Evolutionary conservation across 2,888 invertebrate species (phyloP).

Genomic region (Microplitis manilae): DNA sequence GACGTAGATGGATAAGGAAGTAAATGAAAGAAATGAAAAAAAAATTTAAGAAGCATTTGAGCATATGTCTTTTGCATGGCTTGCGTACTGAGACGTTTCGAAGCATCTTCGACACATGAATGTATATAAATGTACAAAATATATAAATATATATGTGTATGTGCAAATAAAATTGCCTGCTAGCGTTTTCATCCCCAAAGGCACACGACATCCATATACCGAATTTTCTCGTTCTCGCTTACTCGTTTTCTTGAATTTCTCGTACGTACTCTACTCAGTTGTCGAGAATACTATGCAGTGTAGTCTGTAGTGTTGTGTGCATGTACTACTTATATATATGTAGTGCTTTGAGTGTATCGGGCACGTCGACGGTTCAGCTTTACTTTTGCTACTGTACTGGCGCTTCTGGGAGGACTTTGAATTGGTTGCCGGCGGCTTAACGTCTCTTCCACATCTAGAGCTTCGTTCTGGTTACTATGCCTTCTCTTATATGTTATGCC

Average conservation of each 20-base stretch:
- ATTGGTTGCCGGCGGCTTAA: conserved; percentile 70
- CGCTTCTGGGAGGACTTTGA: conserved; percentile 60
- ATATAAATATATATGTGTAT: not conserved
- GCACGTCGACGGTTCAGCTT: not conserved
- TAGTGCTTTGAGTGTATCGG: not conserved
- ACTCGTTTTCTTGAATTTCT: conserved; percentile 37
- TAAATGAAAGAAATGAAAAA: conserved; percentile 28
- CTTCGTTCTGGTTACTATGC: conserved; percentile 40
- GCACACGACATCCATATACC: conserved; percentile 22
- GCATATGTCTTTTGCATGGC: conserved; percentile 62
- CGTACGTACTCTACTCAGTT: conserved; percentile 25
- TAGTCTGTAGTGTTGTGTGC: not conserved
- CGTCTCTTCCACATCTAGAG: conserved; percentile 60
- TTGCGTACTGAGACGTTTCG: conserved; percentile 53
- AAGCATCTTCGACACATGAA: conserved; percentile 35
- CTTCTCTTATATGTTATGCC: conserved; percentile 46
- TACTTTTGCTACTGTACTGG: conserved; percentile 16
- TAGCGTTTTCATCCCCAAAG: conserved; percentile 60
- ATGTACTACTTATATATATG: not conserved
- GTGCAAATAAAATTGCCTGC: conserved; percentile 37
- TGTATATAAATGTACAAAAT: not conserved
- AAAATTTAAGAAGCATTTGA: conserved; percentile 67
- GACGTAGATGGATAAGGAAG: conserved; percentile 31
- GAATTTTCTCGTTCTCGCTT: conserved; percentile 36
- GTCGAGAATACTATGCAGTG: not conserved